Conservation (phyloP, 2,113 vertebrate genomes). For the Pluvialis apricaria region DNA sequence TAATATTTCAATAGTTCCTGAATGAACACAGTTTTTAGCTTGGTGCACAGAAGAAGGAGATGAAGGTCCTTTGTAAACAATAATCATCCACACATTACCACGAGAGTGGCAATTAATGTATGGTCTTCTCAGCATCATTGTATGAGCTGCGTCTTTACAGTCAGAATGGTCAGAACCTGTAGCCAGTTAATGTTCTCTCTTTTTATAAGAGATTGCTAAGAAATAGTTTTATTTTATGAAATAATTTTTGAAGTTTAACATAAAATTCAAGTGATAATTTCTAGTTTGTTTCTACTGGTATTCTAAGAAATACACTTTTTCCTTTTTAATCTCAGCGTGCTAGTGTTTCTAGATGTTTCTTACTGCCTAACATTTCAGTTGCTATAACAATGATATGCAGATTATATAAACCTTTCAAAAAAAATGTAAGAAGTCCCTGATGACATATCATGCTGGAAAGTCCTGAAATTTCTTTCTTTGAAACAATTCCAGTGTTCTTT, state of each 20-base stretch:
- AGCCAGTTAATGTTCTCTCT: neutral
- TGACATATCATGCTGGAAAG: neutral
- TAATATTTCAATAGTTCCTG: neutral
- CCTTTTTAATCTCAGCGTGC: neutral
- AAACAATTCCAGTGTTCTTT: neutral
- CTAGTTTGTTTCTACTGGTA: accelerated
- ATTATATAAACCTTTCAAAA: neutral
- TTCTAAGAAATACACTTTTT: neutral
- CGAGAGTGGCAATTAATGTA: neutral
- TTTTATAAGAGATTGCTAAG: neutral
- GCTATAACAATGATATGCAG: neutral
- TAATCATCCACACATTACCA: neutral
- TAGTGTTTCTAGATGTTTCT: neutral
- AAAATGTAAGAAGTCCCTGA: neutral
- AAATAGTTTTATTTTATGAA: neutral
- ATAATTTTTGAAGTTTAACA: neutral
- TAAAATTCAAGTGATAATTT: neutral
- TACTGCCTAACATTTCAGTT: neutral
- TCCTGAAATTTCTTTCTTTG: neutral
- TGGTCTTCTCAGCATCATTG: neutral
- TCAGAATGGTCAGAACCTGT: neutral
- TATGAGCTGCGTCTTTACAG: neutral
- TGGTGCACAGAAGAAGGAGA: neutral
- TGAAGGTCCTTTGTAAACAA: neutral
- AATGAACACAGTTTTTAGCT: neutral